A percentile compares a stretch with the other conserved stretches of the same genome.
Evolutionary conservation across 2,113 vertebrate genomes (phyloP).

Genomic region (Nanger granti): DNA sequence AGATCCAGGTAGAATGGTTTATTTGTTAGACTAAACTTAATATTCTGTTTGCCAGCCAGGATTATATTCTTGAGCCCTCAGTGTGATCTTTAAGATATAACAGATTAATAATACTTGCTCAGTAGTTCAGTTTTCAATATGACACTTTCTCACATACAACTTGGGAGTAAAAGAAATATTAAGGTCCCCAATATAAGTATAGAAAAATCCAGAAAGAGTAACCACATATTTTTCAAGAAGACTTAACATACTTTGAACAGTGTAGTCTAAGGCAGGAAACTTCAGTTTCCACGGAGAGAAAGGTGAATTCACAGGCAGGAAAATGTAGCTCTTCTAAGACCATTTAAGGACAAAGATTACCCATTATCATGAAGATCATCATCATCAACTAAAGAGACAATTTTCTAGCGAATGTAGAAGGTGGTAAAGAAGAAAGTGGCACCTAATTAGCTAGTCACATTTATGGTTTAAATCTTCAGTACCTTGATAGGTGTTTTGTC

Average conservation of each 20-base stretch:
- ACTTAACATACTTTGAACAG: neutral
- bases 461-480: neutral
- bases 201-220: slow-evolving; percentile 2
- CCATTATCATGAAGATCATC: neutral
- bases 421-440: neutral
- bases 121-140: neutral
- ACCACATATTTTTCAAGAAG: neutral
- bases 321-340: neutral
- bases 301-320: neutral
- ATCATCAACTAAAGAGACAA: neutral
- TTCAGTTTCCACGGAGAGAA: neutral
- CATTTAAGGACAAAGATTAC: neutral
- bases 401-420: neutral
- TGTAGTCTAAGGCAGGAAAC: neutral
- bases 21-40: neutral
- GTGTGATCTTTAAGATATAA: neutral
- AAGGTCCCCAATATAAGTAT: neutral
- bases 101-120: neutral
- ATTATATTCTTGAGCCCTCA: neutral
- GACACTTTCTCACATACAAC: neutral
- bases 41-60: neutral
- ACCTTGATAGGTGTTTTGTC: neutral
- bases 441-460: neutral
- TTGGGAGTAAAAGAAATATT: slow-evolving; percentile 8
- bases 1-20: neutral